A percentile compares a stretch with the other conserved stretches of the same genome.
phyloP scores from a whole-genome alignment of 2,888 invertebrate species.

The Tridacna gigas region DNA sequence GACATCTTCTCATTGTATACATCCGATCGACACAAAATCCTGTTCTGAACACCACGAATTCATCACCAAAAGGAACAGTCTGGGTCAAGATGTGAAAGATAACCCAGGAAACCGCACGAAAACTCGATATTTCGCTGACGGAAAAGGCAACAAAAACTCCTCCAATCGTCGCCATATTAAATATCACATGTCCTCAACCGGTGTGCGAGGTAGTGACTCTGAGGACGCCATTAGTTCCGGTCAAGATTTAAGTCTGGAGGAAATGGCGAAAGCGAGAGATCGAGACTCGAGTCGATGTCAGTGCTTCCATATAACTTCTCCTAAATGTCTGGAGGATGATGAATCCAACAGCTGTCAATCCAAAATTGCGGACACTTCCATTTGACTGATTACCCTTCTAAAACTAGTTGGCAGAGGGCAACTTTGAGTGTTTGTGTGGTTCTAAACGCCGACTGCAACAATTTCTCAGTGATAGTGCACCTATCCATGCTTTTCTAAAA shows the following conservation, averaged over 20 bases:
- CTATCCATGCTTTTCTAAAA: too few species aligned
- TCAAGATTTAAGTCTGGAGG: neutral
- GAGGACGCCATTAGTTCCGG: neutral
- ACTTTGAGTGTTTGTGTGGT: too few species aligned
- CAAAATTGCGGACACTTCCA: slow-evolving; percentile 11
- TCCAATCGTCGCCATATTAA: slow-evolving; percentile 1
- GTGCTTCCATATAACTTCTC: slow-evolving; percentile 12
- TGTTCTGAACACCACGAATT: neutral
- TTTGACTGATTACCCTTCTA: neutral
- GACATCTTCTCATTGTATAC: neutral
- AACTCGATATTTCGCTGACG: neutral
- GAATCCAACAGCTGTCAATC: neutral
- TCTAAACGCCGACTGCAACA: too few species aligned
- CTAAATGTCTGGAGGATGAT: neutral
- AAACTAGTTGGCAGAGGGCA: too few species aligned
- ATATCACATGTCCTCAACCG: slow-evolving; percentile 1
- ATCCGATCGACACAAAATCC: neutral
- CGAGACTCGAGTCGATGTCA: neutral
- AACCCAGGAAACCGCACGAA: neutral
- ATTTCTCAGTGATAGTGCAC: too few species aligned
- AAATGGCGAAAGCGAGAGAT: slow-evolving; percentile 11
- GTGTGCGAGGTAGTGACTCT: neutral
- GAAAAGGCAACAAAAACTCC: neutral
- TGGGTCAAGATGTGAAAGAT: neutral
- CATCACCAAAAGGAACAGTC: neutral